A percentile compares a stretch with the other conserved stretches of the same genome.
Conservation (phyloP, 2,888 invertebrate genomes). For the Xestia rhomboidea region DNA sequence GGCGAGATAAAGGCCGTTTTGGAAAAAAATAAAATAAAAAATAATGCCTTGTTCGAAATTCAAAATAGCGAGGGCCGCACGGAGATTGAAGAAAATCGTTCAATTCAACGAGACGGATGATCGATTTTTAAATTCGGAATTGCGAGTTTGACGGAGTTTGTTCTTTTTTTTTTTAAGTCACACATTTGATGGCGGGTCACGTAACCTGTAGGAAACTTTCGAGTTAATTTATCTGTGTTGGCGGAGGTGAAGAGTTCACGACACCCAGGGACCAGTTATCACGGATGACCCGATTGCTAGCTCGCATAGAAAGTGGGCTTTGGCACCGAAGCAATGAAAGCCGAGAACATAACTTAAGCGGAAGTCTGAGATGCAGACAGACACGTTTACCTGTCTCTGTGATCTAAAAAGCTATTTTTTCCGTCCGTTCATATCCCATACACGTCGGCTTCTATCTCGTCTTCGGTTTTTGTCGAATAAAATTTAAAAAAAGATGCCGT, state of each 20-base stretch:
- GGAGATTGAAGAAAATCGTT: slow-evolving; percentile 79
- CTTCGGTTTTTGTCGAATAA: slow-evolving; percentile 84
- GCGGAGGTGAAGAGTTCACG: slow-evolving; percentile 55
- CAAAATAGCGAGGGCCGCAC: slow-evolving; percentile 82
- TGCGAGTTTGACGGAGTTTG: slow-evolving; percentile 20
- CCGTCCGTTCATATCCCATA: slow-evolving; percentile 83
- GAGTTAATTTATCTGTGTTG: slow-evolving; percentile 22
- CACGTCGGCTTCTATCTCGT: slow-evolving; percentile 86
- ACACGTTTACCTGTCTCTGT: slow-evolving; percentile 67
- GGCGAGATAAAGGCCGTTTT: slow-evolving; percentile 86
- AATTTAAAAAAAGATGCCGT: slow-evolving; percentile 85
- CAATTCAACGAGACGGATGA: slow-evolving; percentile 76
- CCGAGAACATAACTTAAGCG: slow-evolving; percentile 52
- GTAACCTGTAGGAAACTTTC: slow-evolving; percentile 14
- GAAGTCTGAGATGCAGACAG: slow-evolving; percentile 53
- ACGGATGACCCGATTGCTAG: slow-evolving; percentile 51
- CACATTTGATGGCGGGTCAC: slow-evolving; percentile 12
- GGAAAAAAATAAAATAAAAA: slow-evolving; percentile 81
- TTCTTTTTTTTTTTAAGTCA: slow-evolving; percentile 45
- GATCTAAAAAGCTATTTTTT: slow-evolving; percentile 76
- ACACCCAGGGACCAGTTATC: slow-evolving; percentile 46
- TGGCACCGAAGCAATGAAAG: slow-evolving; percentile 52
- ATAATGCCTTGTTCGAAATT: slow-evolving; percentile 83
- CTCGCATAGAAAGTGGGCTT: slow-evolving; percentile 59
- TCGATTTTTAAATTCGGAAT: slow-evolving; percentile 69